Evolutionary conservation across 2,888 invertebrate species (phyloP).

Genomic region (Volucella bombylans): DNA sequence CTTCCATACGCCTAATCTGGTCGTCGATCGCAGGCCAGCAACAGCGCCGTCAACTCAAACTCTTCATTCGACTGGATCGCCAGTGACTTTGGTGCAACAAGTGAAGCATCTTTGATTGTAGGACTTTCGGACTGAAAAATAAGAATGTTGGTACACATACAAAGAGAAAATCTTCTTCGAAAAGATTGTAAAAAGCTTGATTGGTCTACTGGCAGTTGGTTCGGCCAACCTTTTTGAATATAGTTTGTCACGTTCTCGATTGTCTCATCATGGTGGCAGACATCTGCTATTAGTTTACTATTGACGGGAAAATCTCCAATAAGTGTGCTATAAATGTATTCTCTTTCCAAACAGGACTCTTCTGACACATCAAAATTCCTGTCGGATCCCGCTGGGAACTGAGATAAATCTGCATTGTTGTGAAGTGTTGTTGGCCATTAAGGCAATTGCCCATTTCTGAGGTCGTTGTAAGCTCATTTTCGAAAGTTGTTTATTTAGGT

Average conservation of each 20-base stretch:
- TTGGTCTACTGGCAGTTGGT: slow-evolving; percentile 9
- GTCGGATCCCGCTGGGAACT: not conserved
- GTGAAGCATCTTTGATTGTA: too few species aligned
- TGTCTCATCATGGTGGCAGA: slow-evolving; percentile 4
- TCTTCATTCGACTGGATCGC: too few species aligned
- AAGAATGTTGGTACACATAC: too few species aligned
- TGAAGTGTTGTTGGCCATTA: slow-evolving; percentile 12
- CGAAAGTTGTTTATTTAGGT: not conserved
- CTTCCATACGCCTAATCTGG: too few species aligned
- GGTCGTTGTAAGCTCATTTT: slow-evolving; percentile 42
- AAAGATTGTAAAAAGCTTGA: not conserved
- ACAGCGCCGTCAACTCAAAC: not conserved
- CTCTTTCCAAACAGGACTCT: not conserved
- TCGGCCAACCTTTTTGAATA: slow-evolving; percentile 28
- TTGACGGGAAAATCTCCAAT: slow-evolving; percentile 6
- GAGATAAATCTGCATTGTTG: too few species aligned
- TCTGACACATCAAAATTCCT: slow-evolving; percentile 6
- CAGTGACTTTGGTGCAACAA: too few species aligned
- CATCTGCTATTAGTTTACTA: slow-evolving; percentile 9
- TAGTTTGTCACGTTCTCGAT: slow-evolving; percentile 1
- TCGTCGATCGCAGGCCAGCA: too few species aligned
- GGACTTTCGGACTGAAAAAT: too few species aligned
- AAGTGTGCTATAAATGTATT: not conserved
- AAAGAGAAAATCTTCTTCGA: too few species aligned
- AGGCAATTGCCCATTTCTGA: slow-evolving; percentile 43